Evolutionary conservation across 2,113 vertebrate genomes (phyloP), one percentile per base, ranked within the genome.

Genomic region (Oreochromis tanganicae): DNA sequence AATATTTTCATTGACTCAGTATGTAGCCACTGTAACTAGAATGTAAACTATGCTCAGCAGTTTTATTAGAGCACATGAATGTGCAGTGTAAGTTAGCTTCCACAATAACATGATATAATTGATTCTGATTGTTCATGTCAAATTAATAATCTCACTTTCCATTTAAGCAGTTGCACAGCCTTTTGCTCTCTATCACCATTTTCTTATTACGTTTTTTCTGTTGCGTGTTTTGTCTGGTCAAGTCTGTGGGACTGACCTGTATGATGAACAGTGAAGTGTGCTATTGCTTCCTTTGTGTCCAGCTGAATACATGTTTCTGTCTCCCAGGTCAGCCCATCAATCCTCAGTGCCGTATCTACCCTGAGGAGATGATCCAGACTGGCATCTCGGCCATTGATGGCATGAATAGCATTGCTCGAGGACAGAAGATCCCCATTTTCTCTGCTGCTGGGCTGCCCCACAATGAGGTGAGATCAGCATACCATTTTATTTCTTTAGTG

Each of bases 361-460:
- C 97, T 0, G 97, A 97, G 92, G 97, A 97, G 91, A 97, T 97
- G 97, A 97, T 97, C 89, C 97, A 97, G 93, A 97, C 97, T 0
- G 97, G 97, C 36, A 97, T 97, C 87, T 97, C 97, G 0, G 97
- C 97, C 83, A 97, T 97, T 4, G 97, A 97, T 61, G 97, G 96
- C 78, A 97, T 97, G 97, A 97, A 97, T 94, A 97, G 97, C 89
- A 97, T 97, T 8, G 97, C 97, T 48, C 91, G 97, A 92, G 97
- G 97, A 66, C 97, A 97, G 94, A 97, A 97, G 95, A 97, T 97
- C 89, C 97, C 97, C 1, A 97, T 97, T 36, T 97, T 97, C 63
- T 97, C 97, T 55, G 97, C 97, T 34, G 97, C 97, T 80, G 97
- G 97, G 7, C 90, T 97, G n/a, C 97, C 97, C 9, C 97, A 97